Percentiles rank a stretch among this genome's conserved stretches.
phyloP scores from a whole-genome alignment of 1,140 invertebrate species.

The Maniola jurtina region DNA sequence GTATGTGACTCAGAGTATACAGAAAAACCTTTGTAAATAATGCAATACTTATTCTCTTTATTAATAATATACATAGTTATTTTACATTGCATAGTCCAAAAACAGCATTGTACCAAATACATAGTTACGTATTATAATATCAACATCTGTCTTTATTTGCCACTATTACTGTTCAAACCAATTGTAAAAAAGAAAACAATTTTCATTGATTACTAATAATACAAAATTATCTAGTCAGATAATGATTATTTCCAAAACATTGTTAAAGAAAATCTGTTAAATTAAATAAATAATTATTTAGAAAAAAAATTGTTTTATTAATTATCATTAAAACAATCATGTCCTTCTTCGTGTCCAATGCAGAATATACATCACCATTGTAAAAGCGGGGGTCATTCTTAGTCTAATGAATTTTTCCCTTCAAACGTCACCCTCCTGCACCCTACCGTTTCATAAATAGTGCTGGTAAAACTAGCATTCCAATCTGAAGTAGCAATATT shows the following conservation, averaged over 20 bases:
- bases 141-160: neutral
- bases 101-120: slow-evolving; percentile 1
- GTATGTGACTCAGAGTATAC: neutral
- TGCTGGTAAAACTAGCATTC: too few species aligned
- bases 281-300: slow-evolving; percentile 15
- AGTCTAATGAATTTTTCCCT: too few species aligned
- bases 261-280: slow-evolving; percentile 7
- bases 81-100: neutral
- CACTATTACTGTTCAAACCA: neutral
- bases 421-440: too few species aligned
- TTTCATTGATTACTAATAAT: neutral
- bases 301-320: slow-evolving; percentile 9
- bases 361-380: too few species aligned
- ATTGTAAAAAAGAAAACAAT: neutral
- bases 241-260: slow-evolving; percentile 11
- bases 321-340: neutral
- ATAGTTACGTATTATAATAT: slow-evolving; percentile 1
- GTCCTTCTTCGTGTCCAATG: too few species aligned
- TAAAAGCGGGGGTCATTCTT: too few species aligned
- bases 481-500: too few species aligned
- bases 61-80: neutral
- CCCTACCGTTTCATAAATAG: too few species aligned
- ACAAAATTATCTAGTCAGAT: slow-evolving; percentile 44
- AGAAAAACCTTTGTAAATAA: slow-evolving; percentile 8
- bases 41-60: neutral